A percentile compares a stretch with the other conserved stretches of the same genome.
Evolutionary conservation across 37 sponge, comb jelly and placozoan genomes (phyloP).

Genomic region (Ephydatia muelleri): DNA sequence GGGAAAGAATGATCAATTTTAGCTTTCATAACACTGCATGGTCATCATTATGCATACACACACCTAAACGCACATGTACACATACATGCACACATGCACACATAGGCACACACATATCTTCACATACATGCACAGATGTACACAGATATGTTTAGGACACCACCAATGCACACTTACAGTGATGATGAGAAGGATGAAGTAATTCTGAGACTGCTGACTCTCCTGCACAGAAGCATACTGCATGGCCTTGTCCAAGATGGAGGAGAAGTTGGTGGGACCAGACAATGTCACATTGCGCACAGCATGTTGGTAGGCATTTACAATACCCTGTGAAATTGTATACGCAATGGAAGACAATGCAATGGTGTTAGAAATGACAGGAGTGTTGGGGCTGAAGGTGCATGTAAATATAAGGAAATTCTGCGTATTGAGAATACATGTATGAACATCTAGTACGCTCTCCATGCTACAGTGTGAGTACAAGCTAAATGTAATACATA

Average conservation of each 20-base stretch:
- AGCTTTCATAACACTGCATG: too few species aligned
- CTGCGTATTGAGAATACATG: too few species aligned
- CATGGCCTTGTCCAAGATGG: constrained; percentile 71
- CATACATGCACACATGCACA: too few species aligned
- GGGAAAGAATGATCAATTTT: too few species aligned
- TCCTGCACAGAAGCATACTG: constrained; percentile 14
- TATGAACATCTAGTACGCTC: too few species aligned
- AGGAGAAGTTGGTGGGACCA: constrained; percentile 87
- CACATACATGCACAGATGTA: neutral
- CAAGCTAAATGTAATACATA: too few species aligned
- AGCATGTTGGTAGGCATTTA: constrained; percentile 76
- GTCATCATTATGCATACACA: too few species aligned
- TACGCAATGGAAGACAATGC: neutral
- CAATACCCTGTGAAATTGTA: constrained; percentile 56
- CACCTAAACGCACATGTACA: neutral
- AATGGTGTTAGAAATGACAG: neutral
- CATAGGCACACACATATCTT: too few species aligned
- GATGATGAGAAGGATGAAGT: constrained; percentile 81
- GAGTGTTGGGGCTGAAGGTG: too few species aligned
- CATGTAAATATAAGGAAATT: too few species aligned
- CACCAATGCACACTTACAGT: constrained; percentile 46
- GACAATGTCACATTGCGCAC: constrained; percentile 59
- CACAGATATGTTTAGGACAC: neutral
- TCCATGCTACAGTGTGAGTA: too few species aligned
- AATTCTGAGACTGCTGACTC: constrained; percentile 65